Percentiles rank a stretch among this genome's conserved stretches.
phyloP scores from a whole-genome alignment of 2,888 invertebrate species.

The Papilio elwesi region DNA sequence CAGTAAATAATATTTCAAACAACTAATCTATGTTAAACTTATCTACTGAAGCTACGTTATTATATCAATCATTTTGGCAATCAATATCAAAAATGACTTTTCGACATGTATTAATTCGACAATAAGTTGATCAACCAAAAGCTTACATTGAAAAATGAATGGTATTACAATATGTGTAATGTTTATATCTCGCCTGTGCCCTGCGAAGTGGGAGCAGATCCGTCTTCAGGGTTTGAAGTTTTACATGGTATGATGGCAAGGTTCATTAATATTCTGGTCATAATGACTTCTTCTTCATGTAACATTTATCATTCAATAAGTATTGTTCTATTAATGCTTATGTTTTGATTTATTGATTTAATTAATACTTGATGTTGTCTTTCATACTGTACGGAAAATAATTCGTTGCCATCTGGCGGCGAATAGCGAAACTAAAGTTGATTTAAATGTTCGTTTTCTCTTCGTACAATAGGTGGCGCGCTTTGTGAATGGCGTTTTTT shows the following conservation, averaged over 20 bases:
- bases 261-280: conserved; percentile 47
- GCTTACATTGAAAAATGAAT: conserved; percentile 48
- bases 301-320: conserved; percentile 24
- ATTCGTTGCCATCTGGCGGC: conserved; percentile 64
- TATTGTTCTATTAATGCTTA: conserved; percentile 21
- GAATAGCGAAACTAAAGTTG: conserved; percentile 57
- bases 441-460: conserved; percentile 18
- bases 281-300: conserved; percentile 42
- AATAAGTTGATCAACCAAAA: conserved; percentile 14
- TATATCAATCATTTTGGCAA: background rate
- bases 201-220: conserved; percentile 71
- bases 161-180: conserved; percentile 52
- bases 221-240: conserved; percentile 74
- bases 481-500: too few species aligned
- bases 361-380: background rate
- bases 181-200: conserved; percentile 56
- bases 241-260: conserved; percentile 76
- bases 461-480: conserved; percentile 48
- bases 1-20: background rate
- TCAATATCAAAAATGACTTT: background rate
- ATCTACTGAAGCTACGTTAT: background rate
- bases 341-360: conserved; percentile 33
- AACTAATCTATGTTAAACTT: background rate
- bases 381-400: background rate
- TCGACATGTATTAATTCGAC: background rate